phyloP scores from a whole-genome alignment of 2,113 vertebrate species.

The Cynocephalus volans region DNA sequence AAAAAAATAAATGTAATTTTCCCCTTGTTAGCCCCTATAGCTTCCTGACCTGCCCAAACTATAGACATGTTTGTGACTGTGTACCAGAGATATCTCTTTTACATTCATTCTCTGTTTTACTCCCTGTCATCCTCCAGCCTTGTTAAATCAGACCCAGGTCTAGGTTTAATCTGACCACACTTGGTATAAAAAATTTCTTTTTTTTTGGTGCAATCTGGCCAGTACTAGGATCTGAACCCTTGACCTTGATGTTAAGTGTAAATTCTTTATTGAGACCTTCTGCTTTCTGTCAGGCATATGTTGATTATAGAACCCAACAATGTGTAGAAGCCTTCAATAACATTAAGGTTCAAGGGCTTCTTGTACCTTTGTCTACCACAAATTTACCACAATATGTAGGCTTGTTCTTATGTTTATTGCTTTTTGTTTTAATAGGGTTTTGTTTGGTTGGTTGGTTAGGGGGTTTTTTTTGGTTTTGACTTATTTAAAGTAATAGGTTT shows the following conservation, averaged over 20 bases:
- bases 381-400: background rate
- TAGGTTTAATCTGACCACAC: background rate
- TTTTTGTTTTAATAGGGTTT: conserved; percentile 59
- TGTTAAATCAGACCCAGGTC: conserved; percentile 17
- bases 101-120: background rate
- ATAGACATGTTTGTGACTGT: background rate
- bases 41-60: background rate
- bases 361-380: conserved; percentile 58
- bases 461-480: conserved; percentile 35
- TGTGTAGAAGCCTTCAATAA: background rate
- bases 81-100: background rate
- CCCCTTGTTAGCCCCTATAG: background rate
- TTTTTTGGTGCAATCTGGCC: no score
- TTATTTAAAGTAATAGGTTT: conserved; percentile 71
- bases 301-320: background rate
- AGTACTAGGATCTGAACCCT: no score
- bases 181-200: background rate
- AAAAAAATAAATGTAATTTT: background rate
- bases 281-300: background rate
- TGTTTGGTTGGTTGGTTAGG: background rate
- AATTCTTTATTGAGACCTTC: conserved; percentile 11
- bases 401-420: conserved; percentile 33
- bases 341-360: conserved; percentile 8
- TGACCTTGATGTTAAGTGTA: no score
- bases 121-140: background rate